Base-by-base conservation (phyloP, 1,140 invertebrate species). In the Sarcophaga bullata region DNA sequence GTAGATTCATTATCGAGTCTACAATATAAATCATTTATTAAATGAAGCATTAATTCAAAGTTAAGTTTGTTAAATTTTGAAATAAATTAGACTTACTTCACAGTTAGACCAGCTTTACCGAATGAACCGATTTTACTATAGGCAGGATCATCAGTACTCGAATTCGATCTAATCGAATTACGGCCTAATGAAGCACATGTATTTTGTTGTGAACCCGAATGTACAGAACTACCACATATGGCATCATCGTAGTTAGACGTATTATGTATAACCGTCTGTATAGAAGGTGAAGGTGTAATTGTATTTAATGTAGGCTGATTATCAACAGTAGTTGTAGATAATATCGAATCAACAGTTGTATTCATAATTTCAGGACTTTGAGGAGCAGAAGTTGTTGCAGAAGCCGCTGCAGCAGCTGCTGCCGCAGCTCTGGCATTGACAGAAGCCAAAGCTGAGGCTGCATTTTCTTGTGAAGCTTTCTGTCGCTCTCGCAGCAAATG, bases 401-500 rank as follows among this genome's bases (percentile, higher is more conserved):
- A 25, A 8, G 82, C 82, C 37, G 86, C 84, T 75, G 86, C 84
- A 8, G 87, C 85, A 10, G 87, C 86, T 7, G 88, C 87, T 8
- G 76, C 82, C 8, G 87, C 87, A 17, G 86, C 86, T 15, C 86
- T 84, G 8, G 88, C 87, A 86, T 88, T 87, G 0, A 88, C 86
- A 7, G 85, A 68, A 13, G 87, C 86, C 13, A 89, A 86, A 9
- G 89, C 85, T 81, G 87, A 85, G 47, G 92, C 92, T n/a, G 90
- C 81, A 85, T 92, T 91, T 58, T 89, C 86, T 73, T 88, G 85
- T 85, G 90, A 88, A 76, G 91, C 93, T 86, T 93, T 93, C 83
- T 95, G 95, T 81, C 94, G 92, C 87, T 97, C 95, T 47, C 95
- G 90, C 19, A 96, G 87, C 58, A 97, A 94, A 89, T 97, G 96